Percentiles rank a stretch among this genome's conserved stretches.
phyloP scores from a whole-genome alignment of 2,888 invertebrate genomes.

The Hirtodrosophila alboralis region DNA sequence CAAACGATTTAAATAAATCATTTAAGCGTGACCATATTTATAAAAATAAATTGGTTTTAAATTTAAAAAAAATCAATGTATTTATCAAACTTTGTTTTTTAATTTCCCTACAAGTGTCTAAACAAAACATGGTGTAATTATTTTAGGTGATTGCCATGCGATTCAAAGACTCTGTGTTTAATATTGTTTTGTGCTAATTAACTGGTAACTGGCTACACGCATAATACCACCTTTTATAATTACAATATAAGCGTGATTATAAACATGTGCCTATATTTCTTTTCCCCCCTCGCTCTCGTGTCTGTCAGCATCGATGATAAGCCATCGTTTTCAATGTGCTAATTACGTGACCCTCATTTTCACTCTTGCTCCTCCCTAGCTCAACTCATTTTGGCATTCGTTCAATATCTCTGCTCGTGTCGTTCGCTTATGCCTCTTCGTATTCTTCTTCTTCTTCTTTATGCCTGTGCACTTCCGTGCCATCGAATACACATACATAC shows the following conservation, averaged over 20 bases:
- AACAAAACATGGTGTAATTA: no score
- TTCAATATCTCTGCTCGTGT: slow-evolving; percentile 2
- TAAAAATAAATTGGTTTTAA: no score
- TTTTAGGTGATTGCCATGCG: no score
- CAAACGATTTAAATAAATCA: no score
- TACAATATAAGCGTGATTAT: background rate
- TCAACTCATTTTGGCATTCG: background rate
- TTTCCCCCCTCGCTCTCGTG: background rate
- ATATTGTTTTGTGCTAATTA: no score
- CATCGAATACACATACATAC: background rate
- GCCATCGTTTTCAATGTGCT: background rate
- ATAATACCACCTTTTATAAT: no score
- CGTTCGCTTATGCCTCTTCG: background rate
- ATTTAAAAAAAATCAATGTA: no score
- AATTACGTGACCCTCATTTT: slow-evolving; percentile 7
- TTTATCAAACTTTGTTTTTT: no score
- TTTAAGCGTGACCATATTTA: no score
- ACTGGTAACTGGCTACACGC: no score
- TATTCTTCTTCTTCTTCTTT: slow-evolving; percentile 4
- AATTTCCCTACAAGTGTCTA: no score
- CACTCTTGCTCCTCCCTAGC: background rate
- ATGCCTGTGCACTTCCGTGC: slow-evolving; percentile 20
- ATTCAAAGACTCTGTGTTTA: no score
- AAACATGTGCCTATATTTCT: background rate
- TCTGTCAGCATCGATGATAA: background rate